These are phyloP conservation scores for Halichoeres trimaculatus DNA, from an alignment of 2,113 vertebrate genomes.

Conservation along the genomic window DNA sequence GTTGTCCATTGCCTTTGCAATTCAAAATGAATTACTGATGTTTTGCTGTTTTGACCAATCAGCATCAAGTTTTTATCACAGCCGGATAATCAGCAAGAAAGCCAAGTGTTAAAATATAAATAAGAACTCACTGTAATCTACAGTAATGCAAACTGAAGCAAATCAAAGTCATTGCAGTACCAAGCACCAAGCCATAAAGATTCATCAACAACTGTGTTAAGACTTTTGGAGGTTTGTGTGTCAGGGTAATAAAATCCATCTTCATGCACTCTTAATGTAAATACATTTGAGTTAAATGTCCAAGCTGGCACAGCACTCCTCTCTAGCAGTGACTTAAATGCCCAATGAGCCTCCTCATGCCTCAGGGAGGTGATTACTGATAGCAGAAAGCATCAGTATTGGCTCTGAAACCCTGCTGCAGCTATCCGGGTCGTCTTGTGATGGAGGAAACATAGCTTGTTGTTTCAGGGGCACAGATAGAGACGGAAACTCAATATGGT, in stretches of 20 bases:
- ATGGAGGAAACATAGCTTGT: slow-evolving; percentile 38
- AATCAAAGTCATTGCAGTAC: background rate
- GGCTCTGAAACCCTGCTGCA: slow-evolving; percentile 23
- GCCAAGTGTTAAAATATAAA: too few relatives aligned
- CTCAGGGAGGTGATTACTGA: slow-evolving; percentile 46
- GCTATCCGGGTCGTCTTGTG: slow-evolving; percentile 12
- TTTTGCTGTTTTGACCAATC: too few relatives aligned
- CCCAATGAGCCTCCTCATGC: slow-evolving; percentile 12
- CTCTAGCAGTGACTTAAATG: slow-evolving; percentile 25
- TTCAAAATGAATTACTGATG: too few relatives aligned
- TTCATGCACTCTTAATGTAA: slow-evolving; percentile 7
- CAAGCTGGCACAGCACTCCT: slow-evolving; percentile 28
- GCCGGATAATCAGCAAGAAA: too few relatives aligned
- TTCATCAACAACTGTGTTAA: background rate
- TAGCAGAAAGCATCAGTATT: slow-evolving; percentile 35
- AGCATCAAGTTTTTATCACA: too few relatives aligned
- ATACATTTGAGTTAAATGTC: slow-evolving; percentile 36
- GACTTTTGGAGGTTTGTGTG: background rate
- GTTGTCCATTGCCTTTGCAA: too few relatives aligned
- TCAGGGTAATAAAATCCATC: background rate
- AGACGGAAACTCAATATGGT: slow-evolving; percentile 55
- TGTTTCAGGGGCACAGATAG: slow-evolving; percentile 47
- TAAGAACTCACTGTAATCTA: background rate
- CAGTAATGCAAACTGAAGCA: background rate
- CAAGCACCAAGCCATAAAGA: background rate